Percentiles rank a stretch among this genome's conserved stretches.
Evolutionary conservation across 2,888 invertebrate species (phyloP).

Genomic region (Phasia obesa): DNA sequence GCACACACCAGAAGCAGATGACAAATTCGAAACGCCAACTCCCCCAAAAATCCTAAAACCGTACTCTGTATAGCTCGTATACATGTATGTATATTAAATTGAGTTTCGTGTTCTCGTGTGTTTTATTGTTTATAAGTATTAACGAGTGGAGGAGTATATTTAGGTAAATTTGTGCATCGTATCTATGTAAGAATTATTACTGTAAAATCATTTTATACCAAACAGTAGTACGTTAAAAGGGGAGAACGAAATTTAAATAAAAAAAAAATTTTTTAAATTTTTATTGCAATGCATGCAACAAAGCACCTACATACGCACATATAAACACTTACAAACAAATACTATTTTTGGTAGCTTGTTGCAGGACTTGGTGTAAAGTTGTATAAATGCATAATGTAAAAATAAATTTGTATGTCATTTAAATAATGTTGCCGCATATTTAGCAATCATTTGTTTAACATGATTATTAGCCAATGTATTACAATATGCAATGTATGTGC

Average conservation of each 20-base stretch:
- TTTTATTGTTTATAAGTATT: no score
- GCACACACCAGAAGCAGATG: conserved; percentile 37
- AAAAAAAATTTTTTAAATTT: conserved; percentile 24
- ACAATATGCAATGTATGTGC: conserved; percentile 36
- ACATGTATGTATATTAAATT: neutral
- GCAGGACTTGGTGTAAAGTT: neutral
- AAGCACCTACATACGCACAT: neutral
- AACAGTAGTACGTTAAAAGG: conserved; percentile 24
- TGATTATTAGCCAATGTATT: conserved; percentile 78
- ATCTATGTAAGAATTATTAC: neutral
- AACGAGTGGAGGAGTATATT: no score
- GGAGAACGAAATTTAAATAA: neutral
- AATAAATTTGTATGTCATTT: conserved; percentile 51
- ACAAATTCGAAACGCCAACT: conserved; percentile 19
- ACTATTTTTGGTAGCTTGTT: neutral
- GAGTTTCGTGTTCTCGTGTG: neutral
- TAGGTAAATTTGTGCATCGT: neutral
- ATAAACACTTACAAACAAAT: neutral
- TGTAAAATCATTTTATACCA: conserved; percentile 17
- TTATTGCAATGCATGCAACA: conserved; percentile 6
- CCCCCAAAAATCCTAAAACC: neutral
- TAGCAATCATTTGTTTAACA: conserved; percentile 80
- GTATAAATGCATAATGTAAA: conserved; percentile 23
- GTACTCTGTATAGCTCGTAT: neutral
- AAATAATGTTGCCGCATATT: conserved; percentile 76